Base-by-base conservation (phyloP, 2,113 vertebrate genomes). In the Amblyornis subalaris region DNA sequence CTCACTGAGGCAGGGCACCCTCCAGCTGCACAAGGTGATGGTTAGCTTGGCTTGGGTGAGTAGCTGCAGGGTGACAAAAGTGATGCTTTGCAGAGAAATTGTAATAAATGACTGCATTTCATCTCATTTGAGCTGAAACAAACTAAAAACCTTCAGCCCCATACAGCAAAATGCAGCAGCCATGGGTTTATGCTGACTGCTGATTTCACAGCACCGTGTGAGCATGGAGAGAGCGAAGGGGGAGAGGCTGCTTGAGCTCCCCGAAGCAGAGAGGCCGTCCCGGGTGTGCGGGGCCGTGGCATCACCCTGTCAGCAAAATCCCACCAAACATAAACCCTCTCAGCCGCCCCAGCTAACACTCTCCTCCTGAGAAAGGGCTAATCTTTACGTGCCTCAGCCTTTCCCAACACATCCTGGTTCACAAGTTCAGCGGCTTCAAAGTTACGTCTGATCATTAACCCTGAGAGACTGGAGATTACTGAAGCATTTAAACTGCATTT, bases 381-480 rank as follows among this genome's bases (percentile, higher is more conserved):
- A 96, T 76, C 92, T 85, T 51, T 36, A 31, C 73, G 7, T 60
- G 76, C 83, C 75, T 55, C 6, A 0, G 86, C 79, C 64, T 88
- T 94, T 93, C 90, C 83, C 94, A 92, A 20, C 89, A 88, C 79
- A 85, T 83, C 88, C 93, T 88, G 94, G 90, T 96, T 96, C 95
- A 95, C 72, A 93, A 96, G 94, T 95, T 96, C 95, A 96, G 79
- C 4, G 0, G 57, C 90, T 94, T 90, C 95, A 93, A 81, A 93
- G 85, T 44, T 88, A 36, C n/a, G 54, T 86, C 89, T 95, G 90
- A 93, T 94, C 91, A 71, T 92, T 93, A 95, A 86, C 90, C 66
- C 77, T 45, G 89, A 82, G 55, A 89, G 65, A 12, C 71, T 47
- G 25, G 80, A 53, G 89, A 77, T 90, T 78, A 81, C 73, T 29